phyloP scores from a whole-genome alignment of 2,888 invertebrate genomes.

The Pachydiplax longipennis region DNA sequence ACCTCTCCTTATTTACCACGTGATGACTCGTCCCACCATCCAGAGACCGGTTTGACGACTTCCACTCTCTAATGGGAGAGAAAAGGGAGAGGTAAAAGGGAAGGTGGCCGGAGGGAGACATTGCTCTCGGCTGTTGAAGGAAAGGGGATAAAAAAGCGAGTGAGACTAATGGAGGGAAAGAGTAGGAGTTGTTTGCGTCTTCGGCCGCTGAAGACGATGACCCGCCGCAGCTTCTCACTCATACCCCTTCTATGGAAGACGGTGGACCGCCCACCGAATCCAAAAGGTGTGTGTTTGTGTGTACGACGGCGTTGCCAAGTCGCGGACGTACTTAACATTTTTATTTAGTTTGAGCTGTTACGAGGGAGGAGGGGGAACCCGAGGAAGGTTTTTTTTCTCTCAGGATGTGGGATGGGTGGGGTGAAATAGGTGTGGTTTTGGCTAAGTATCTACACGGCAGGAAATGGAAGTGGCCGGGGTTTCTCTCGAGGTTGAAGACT shows the following conservation, averaged over 20 bases:
- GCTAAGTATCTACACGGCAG: not conserved
- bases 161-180: not conserved
- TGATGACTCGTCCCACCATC: conserved; percentile 19
- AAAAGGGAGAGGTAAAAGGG: not conserved
- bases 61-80: not conserved
- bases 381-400: not conserved
- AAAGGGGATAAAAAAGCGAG: conserved; percentile 11
- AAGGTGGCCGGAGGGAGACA: not conserved
- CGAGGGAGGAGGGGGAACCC: not conserved
- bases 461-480: not conserved
- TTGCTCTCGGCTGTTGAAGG: not conserved
- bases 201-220: conserved; percentile 7
- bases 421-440: not conserved
- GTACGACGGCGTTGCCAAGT: not conserved
- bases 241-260: not conserved
- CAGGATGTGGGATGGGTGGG: not conserved
- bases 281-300: not conserved
- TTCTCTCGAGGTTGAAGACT: not conserved
- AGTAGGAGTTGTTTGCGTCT: conserved; percentile 12
- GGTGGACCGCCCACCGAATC: not conserved
- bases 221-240: conserved; percentile 19
- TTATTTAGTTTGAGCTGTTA: not conserved
- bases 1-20: not conserved
- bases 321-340: not conserved
- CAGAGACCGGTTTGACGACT: conserved; percentile 32